Evolutionary conservation across 2,888 invertebrate genomes (phyloP).

Genomic region (Nowickia ferox): DNA sequence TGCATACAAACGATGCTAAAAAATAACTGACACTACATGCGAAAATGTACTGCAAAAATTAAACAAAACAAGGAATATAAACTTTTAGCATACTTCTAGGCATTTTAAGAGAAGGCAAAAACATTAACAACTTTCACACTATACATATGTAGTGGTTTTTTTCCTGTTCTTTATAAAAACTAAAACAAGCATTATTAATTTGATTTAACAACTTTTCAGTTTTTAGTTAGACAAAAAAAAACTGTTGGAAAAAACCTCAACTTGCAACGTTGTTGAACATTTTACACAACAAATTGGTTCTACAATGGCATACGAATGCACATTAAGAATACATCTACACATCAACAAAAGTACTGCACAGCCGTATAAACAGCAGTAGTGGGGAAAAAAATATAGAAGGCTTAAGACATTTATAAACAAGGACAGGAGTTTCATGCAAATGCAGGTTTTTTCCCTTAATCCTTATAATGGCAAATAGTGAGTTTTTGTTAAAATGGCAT

Average conservation of each 20-base stretch:
- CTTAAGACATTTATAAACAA: too few relatives aligned
- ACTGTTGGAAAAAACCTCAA: constrained; percentile 17
- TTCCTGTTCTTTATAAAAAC: constrained; percentile 20
- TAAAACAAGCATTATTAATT: constrained; percentile 57
- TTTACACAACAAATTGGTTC: constrained; percentile 47
- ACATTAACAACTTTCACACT: background rate
- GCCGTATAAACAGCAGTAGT: background rate
- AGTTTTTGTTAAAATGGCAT: too few relatives aligned
- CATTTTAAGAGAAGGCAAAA: background rate
- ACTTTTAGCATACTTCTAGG: constrained; percentile 51
- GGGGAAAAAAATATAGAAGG: background rate
- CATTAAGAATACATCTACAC: background rate
- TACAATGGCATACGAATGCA: constrained; percentile 14
- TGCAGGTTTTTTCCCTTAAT: too few relatives aligned
- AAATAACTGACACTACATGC: constrained; percentile 6
- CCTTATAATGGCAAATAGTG: too few relatives aligned
- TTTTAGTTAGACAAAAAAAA: constrained; percentile 22
- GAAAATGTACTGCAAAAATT: constrained; percentile 12
- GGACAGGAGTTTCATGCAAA: too few relatives aligned
- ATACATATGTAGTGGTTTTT: background rate
- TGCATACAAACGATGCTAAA: constrained; percentile 48
- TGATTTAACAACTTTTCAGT: constrained; percentile 36
- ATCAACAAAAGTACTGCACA: background rate
- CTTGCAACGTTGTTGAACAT: constrained; percentile 54
- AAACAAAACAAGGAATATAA: constrained; percentile 29